Conservation (phyloP, 1,140 invertebrate species). For the Venturia canescens region DNA sequence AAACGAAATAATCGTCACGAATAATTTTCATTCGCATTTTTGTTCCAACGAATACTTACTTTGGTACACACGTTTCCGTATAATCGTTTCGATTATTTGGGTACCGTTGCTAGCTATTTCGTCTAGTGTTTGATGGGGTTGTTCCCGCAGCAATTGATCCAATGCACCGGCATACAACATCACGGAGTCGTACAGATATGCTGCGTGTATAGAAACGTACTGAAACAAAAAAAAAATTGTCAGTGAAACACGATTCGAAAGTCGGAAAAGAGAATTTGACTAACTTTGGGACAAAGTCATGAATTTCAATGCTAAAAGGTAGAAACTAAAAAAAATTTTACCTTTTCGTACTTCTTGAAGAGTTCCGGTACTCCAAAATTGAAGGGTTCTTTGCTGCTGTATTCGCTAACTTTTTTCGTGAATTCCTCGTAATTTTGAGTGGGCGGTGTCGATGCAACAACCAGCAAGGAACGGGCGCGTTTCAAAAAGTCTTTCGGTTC, state of each 20-base stretch:
- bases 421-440: slow-evolving; percentile 86
- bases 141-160: slow-evolving; percentile 83
- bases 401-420: slow-evolving; percentile 85
- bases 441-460: slow-evolving; percentile 90
- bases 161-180: slow-evolving; percentile 93
- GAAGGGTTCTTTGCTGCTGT: slow-evolving; percentile 87
- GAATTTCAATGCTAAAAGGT: too few species aligned
- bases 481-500: slow-evolving; percentile 83
- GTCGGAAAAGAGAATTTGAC: too few species aligned
- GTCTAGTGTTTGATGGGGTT: slow-evolving; percentile 80
- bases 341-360: slow-evolving; percentile 80
- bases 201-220: slow-evolving; percentile 95
- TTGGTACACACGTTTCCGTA: slow-evolving; percentile 85
- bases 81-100: slow-evolving; percentile 87
- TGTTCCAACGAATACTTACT: slow-evolving; percentile 79
- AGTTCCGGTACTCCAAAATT: slow-evolving; percentile 82
- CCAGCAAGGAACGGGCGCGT: slow-evolving; percentile 87
- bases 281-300: too few species aligned
- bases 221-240: slow-evolving; percentile 69
- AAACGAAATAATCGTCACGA: too few species aligned
- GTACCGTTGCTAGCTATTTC: slow-evolving; percentile 87
- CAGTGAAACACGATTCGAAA: not conserved
- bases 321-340: slow-evolving; percentile 41
- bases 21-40: too few species aligned
- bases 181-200: slow-evolving; percentile 97